These are phyloP conservation scores for Danionella dracula DNA, from an alignment of 2,797 vertebrate genomes.

Conservation along the genomic window DNA sequence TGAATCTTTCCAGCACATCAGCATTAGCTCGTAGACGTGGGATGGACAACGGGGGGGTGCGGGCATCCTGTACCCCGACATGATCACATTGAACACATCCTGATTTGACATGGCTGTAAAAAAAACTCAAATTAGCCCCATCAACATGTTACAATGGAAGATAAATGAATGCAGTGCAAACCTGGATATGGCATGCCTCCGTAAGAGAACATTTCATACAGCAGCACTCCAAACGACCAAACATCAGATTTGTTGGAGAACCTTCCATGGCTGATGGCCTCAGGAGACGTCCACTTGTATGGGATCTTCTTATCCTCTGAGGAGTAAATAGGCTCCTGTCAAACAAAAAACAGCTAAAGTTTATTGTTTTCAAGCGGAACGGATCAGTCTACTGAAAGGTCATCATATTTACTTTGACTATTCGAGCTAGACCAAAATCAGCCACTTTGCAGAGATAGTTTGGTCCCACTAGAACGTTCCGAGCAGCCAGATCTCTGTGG, in stretches of 20 bases:
- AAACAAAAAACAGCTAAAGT: too few relatives aligned
- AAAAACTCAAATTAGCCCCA: background rate
- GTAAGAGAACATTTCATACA: slow-evolving; percentile 73
- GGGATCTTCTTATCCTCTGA: slow-evolving; percentile 67
- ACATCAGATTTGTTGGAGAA: slow-evolving; percentile 79
- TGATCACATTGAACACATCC: slow-evolving; percentile 50
- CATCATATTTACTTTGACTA: slow-evolving; percentile 81
- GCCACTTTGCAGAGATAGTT: slow-evolving; percentile 79
- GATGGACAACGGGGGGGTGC: slow-evolving; percentile 48
- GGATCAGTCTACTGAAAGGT: too few relatives aligned
- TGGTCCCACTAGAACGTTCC: slow-evolving; percentile 76
- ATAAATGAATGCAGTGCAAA: slow-evolving; percentile 35
- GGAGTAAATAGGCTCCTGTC: slow-evolving; percentile 72
- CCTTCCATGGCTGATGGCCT: slow-evolving; percentile 69
- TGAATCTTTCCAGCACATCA: slow-evolving; percentile 53
- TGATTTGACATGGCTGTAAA: slow-evolving; percentile 41
- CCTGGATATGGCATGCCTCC: slow-evolving; percentile 78
- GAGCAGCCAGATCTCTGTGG: slow-evolving; percentile 78
- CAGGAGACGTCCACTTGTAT: slow-evolving; percentile 79
- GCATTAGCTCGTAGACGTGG: slow-evolving; percentile 51
- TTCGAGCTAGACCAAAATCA: slow-evolving; percentile 78
- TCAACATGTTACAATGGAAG: background rate
- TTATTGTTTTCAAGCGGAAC: too few relatives aligned
- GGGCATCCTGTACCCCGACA: slow-evolving; percentile 53
- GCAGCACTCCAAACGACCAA: slow-evolving; percentile 78